These are phyloP conservation scores for Rapana venosa DNA, from an alignment of 2,888 invertebrate species.

Conservation along the genomic window DNA sequence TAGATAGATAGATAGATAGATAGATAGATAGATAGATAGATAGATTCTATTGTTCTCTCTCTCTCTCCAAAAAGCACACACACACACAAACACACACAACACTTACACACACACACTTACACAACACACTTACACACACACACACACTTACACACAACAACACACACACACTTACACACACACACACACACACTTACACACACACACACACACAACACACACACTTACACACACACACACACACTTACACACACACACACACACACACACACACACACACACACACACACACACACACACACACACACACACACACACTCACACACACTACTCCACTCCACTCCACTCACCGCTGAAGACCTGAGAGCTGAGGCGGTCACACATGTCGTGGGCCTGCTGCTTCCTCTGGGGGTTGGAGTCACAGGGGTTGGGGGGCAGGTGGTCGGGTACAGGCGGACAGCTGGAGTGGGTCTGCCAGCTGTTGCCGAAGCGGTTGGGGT, in stretches of 20 bases:
- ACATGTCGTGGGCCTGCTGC: slow-evolving; percentile 85
- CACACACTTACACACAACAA: no score
- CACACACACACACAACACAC: no score
- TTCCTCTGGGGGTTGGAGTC: slow-evolving; percentile 67
- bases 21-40: not conserved
- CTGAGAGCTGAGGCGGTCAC: slow-evolving; percentile 85
- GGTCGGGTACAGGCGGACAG: slow-evolving; percentile 81
- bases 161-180: no score
- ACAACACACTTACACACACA: no score
- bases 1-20: not conserved
- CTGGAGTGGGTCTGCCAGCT: slow-evolving; percentile 89
- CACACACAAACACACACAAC: not conserved
- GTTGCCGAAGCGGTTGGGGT: slow-evolving; percentile 79
- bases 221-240: no score
- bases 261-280: no score
- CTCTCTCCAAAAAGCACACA: not conserved
- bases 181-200: no score
- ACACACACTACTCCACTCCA: no score
- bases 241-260: no score
- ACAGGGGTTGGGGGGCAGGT: slow-evolving; percentile 64
- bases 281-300: no score
- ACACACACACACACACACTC: no score
- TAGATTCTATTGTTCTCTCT: no score
- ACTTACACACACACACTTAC: not conserved
- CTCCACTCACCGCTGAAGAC: slow-evolving; percentile 81